Base-by-base conservation (phyloP, 2,797 vertebrate species). In the Falco biarmicus region DNA sequence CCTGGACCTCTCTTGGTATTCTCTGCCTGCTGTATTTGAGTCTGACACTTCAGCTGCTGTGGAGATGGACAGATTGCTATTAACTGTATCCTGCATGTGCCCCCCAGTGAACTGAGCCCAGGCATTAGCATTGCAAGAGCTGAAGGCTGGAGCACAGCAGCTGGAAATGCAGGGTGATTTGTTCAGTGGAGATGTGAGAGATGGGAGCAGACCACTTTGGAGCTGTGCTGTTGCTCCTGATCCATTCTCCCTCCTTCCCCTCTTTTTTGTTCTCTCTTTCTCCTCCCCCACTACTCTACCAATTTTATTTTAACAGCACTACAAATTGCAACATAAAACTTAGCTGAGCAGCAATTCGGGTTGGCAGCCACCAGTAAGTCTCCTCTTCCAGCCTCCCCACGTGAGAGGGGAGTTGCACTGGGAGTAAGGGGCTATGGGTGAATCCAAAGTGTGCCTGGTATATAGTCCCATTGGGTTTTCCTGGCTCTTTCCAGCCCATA, bases 311-410 rank as follows among this genome's bases (percentile, higher is more conserved):
- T 77, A 94, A 82, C 43, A 71, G 78, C 63, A 32, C 37, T 84
- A 57, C 59, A 94, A 83, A 95, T 88, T 86, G 88, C 86, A 88
- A 84, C 71, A 81, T 96, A 90, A 91, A 94, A 95, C 88, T 90
- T 15, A 37, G 70, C 79, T n/a, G 76, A 87, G 74, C 85, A 90
- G 92, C 85, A 75, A 9, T 91, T 85, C 4, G 2, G 43, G 47
- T 53, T 85, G 80, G 41, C 11, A 18, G 64, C 29, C 39, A 57
- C 74, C 24, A 31, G 64, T 80, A 91, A 91, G 93, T 93, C 80
- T 88, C 34, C 31, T 63, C 37, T 65, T 87, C 60, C 64, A 69
- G 37, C 84, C 64, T 89, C 59, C 54, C 56, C 13, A 1, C 11
- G 0, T 19, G 31, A 77, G 61, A 31, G n/a, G 39, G 47, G 45